Evolutionary conservation across 2,888 invertebrate species (phyloP), one percentile per base, ranked within the genome.

Genomic region (Amiota mariae): DNA sequence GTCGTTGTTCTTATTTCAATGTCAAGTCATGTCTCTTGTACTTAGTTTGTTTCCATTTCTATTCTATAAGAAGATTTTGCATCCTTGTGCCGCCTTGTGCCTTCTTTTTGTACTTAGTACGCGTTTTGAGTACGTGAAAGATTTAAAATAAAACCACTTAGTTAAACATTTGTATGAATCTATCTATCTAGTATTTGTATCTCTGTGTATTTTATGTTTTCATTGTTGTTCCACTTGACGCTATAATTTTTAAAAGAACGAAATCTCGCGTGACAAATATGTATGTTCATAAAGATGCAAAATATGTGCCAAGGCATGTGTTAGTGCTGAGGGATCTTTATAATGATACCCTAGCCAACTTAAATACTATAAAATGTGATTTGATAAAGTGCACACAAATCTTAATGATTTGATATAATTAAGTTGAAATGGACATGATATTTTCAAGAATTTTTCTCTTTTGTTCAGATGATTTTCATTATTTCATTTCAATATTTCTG

Each of bases 101-200:
- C n/a, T n/a, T n/a, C 2, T 6, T 57, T 57, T 13, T 61, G 46
- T 67, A 61, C 54, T 63, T n/a, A n/a, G n/a, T 36, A 36, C 48
- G 56, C 36, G 6, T 51, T 67, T 71, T 24, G 76, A 74, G 82
- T 86, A 88, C 89, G 89, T 89, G 89, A 85, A 88, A 87, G 88
- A 88, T 85, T 89, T 87, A 82, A 89, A 89, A 89, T 87, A 89
- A 89, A 89, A 88, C 89, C 89, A 89, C 89, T 89, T 89, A 89
- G 87, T 36, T 36, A 6, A 36, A 6, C 36, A 36, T 36, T 36
- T 36, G n/a, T 36, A 48, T 36, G 15, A 48, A 36, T 36, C 15
- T 24, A 64, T 10, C 6, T 13, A 64, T 10, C 8, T 18, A 18
- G 59, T 18, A 59, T 18, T 18, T 12, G 24, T 59, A 15, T 18